Conservation (phyloP, 1,140 invertebrate genomes). For the Triops cancriformis region DNA sequence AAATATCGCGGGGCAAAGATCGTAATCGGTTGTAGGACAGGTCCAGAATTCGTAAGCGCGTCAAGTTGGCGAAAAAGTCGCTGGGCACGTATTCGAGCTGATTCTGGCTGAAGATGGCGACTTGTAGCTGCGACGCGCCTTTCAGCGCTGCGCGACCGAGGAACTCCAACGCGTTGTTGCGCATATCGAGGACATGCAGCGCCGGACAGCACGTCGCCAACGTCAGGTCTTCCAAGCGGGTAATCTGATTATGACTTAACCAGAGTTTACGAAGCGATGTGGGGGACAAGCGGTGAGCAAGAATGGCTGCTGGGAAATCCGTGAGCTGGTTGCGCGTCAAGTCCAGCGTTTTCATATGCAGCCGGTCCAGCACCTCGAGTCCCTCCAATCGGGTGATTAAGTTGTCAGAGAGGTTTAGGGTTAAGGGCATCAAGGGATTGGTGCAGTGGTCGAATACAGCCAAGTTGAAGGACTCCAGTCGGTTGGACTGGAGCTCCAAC, state of each 20-base stretch:
- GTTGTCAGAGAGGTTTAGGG: conserved; percentile 60
- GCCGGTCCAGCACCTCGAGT: conserved; percentile 40
- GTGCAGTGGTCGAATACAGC: conserved; percentile 57
- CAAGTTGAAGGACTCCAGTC: conserved; percentile 54
- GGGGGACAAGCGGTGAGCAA: conserved; percentile 50
- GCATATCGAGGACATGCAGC: conserved; percentile 63
- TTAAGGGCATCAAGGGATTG: conserved; percentile 48
- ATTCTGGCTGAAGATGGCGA: conserved; percentile 70
- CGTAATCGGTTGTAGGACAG: conserved; percentile 64
- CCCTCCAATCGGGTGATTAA: conserved; percentile 51
- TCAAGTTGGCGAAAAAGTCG: conserved; percentile 71
- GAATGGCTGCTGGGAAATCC: conserved; percentile 51
- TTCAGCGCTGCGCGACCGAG: conserved; percentile 51
- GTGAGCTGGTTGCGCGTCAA: conserved; percentile 57
- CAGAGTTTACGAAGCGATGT: conserved; percentile 54
- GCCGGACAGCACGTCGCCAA: conserved; percentile 49
- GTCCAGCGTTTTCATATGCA: conserved; percentile 56
- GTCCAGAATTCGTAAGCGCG: conserved; percentile 63
- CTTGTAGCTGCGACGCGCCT: conserved; percentile 60
- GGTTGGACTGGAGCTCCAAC: conserved; percentile 62
- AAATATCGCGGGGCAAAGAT: conserved; percentile 66
- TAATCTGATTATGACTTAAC: conserved; percentile 64
- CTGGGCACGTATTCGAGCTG: conserved; percentile 61
- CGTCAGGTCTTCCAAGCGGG: conserved; percentile 56
- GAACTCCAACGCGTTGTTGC: conserved; percentile 64